These are phyloP conservation scores for Colistium nudipinnis DNA, from an alignment of 2,113 vertebrate genomes.

Conservation along the genomic window DNA sequence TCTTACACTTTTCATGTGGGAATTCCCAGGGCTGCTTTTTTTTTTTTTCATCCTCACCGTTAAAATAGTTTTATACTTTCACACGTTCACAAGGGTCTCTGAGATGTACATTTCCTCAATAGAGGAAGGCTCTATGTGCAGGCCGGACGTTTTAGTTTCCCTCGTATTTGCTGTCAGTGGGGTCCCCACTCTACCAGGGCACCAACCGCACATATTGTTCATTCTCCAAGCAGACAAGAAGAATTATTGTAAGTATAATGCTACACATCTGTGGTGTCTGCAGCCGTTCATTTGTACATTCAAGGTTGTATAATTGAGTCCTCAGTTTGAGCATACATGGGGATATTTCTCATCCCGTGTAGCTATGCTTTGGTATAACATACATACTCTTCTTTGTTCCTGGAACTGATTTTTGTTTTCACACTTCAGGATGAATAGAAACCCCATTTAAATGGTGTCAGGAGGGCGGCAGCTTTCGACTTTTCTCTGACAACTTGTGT, in stretches of 20 bases:
- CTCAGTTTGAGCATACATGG: neutral
- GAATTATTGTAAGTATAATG: neutral
- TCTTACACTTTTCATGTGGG: slow-evolving; percentile 15
- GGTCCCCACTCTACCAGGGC: too few relatives aligned
- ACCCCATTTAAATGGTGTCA: slow-evolving; percentile 31
- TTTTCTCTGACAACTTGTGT: slow-evolving; percentile 51
- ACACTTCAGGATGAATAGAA: slow-evolving; percentile 37
- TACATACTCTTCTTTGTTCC: neutral
- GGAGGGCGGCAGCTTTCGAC: slow-evolving; percentile 7
- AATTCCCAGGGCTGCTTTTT: slow-evolving; percentile 14
- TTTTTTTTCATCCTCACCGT: slow-evolving; percentile 2
- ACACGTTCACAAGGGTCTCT: neutral
- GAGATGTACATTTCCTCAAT: neutral
- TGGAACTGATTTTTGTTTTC: slow-evolving; percentile 27
- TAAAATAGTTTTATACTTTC: too few relatives aligned
- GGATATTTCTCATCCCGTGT: neutral
- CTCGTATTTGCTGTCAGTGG: too few relatives aligned
- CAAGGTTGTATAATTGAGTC: neutral
- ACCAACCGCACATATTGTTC: neutral
- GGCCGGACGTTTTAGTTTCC: too few relatives aligned
- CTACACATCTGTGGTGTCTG: neutral
- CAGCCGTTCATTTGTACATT: neutral
- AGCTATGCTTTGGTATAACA: neutral
- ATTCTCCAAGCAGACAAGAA: neutral
- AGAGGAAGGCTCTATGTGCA: too few relatives aligned